Conservation (phyloP, 1,140 invertebrate species). For the Drosophila arizonae region DNA sequence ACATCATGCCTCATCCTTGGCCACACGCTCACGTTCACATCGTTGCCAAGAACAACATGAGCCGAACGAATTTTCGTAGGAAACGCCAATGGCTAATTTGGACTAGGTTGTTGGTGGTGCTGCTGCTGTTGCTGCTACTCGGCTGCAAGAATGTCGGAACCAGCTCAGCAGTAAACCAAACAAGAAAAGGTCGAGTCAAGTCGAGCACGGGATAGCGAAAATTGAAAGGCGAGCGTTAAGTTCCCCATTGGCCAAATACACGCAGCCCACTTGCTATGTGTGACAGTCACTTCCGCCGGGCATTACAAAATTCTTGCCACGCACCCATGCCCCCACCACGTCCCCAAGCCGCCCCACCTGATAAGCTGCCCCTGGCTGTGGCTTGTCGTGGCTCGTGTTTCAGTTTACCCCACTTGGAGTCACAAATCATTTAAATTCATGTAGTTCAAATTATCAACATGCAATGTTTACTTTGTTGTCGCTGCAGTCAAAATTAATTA, state of each 20-base stretch:
- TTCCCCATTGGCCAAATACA: slow-evolving; percentile 39
- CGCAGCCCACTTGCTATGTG: slow-evolving; percentile 21
- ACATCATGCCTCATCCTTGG: background rate
- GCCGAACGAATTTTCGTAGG: slow-evolving; percentile 55
- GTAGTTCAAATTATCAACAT: slow-evolving; percentile 34
- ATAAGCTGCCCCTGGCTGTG: slow-evolving; percentile 6
- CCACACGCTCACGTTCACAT: slow-evolving; percentile 42
- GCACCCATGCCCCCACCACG: background rate
- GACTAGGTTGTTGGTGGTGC: slow-evolving; percentile 9
- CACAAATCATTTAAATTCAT: slow-evolving; percentile 48
- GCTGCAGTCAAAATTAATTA: slow-evolving; percentile 68
- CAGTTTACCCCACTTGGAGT: slow-evolving; percentile 13
- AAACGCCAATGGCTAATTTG: slow-evolving; percentile 70
- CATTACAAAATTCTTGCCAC: slow-evolving; percentile 25
- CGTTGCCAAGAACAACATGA: slow-evolving; percentile 73
- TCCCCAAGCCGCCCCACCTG: background rate
- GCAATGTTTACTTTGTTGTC: slow-evolving; percentile 44
- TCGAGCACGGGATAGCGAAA: slow-evolving; percentile 29
- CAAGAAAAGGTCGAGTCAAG: slow-evolving; percentile 36
- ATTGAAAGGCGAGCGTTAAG: slow-evolving; percentile 63
- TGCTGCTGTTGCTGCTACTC: slow-evolving; percentile 10
- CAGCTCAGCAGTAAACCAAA: slow-evolving; percentile 53
- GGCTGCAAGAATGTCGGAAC: slow-evolving; percentile 41
- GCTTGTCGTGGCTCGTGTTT: slow-evolving; percentile 12
- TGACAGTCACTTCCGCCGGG: slow-evolving; percentile 39